Evolutionary conservation across 2,797 vertebrate genomes (phyloP), one percentile per base, ranked within the genome.

Genomic region (Saguinus oedipus): DNA sequence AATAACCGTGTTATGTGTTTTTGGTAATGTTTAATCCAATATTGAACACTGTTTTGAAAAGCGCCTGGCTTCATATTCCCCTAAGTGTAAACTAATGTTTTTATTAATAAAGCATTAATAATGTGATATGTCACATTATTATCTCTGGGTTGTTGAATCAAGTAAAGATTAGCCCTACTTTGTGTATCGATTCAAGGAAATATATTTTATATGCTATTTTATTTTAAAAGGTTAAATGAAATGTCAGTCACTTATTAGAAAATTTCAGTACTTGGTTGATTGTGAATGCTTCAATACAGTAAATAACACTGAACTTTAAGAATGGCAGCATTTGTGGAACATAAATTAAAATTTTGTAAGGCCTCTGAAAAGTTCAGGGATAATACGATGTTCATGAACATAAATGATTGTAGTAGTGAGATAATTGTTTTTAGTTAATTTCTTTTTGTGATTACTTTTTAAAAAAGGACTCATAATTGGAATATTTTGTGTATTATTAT

Each of bases 221-320:
- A 97, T 93, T 97, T 96, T 82, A 97, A 98, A 98, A 98, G 88
- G 81, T 98, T 97, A 98, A 98, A 97, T 97, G 97, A 98, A 98
- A 98, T 98, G 97, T 96, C 98, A 98, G 50, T 97, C 84, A 95
- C 48, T 98, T 98, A 95, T 97, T 98, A 95, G 80, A 95, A 97
- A 97, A 97, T 95, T 98, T 98, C 20, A 97, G 94, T 97, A 80
- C 81, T 95, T 74, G 70, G 96, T 92, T 97, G 97, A 97, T 85
- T 98, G 96, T 94, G 94, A 98, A 96, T 95, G 95, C 89, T 98
- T 92, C 96, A 97, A 76, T 91, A 91, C 68, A 89, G 93, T 95
- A 98, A 98, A 96, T 94, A 98, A 94, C 94, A 96, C 78, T 97
- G 97, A 98, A 93, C 90, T 97, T 97, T 98, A 97, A 85, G 93